Evolutionary conservation across 1,140 invertebrate genomes (phyloP), one percentile per base, ranked within the genome.

Genomic region (Notospermus geniculatus): DNA sequence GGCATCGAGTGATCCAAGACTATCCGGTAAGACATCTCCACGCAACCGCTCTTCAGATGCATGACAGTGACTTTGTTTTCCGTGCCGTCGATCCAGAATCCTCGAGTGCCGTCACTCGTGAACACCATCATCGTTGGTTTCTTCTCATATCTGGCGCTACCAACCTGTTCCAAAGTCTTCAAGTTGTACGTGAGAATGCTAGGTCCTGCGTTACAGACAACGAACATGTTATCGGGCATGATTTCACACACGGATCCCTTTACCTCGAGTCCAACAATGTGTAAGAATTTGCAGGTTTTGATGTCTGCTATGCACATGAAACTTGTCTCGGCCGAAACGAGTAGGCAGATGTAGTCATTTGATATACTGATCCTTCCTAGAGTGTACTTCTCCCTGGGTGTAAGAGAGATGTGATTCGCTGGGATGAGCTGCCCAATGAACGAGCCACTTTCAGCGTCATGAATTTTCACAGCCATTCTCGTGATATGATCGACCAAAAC

Each of bases 351-450:
- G 46, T 68, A 50, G 15, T 72, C 70, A 59, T 78, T 65, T 0
- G 74, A 74, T 0, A 80, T 23, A 36, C 65, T 57, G 28, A 79
- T 60, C 0, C 59, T 59, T 0, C 70, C 70, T 19, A 79, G 63
- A 29, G 71, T 69, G 63, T 77, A 78, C 56, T 68, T 74, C 41
- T 75, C 69, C 54, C 71, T 70, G 1, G 73, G 63, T 56, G 71
- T 71, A 23, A 76, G 46, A 9, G 70, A 59, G 9, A 78, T 69
- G 54, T 77, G 74, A 59, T 76, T 78, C 58, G 73, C 58, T 2
- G 77, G 67, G 13, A 80, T 78, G 22, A 80, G 62, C 54, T 80
- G 79, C 1, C 75, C 75, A 15, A 75, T 27, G 59, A 72, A 80
- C 1, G 60, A 61, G 1, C 79, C 79, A 1, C 66, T 74, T 2